These are phyloP conservation scores for Astreopora myriophthalma DNA, from an alignment of 64 coral and sea anemone genomes.

Conservation along the genomic window DNA sequence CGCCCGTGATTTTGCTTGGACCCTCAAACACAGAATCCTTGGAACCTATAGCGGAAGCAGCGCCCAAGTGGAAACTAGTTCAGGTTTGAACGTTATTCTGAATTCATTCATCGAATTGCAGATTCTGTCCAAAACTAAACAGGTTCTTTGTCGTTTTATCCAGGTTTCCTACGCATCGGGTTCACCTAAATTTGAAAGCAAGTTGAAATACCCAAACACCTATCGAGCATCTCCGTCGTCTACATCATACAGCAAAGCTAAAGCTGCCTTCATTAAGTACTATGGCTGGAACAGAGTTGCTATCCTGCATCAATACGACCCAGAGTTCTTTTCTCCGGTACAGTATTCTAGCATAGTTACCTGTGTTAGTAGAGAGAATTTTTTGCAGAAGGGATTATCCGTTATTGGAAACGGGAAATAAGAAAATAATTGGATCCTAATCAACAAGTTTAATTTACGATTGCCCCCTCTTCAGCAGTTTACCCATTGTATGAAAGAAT, in stretches of 20 bases:
- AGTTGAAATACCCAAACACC: conserved; percentile 10
- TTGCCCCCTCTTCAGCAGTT: no score
- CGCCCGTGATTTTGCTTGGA: conserved; percentile 46
- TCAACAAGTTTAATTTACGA: no score
- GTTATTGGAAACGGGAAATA: no score
- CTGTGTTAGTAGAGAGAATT: neutral
- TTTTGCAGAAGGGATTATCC: no score
- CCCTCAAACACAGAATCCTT: conserved; percentile 38
- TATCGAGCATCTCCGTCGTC: conserved; percentile 79
- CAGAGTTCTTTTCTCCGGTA: conserved; percentile 88
- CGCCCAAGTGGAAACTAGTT: conserved; percentile 9
- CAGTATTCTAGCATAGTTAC: neutral
- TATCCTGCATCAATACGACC: conserved; percentile 82
- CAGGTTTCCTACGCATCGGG: conserved; percentile 60
- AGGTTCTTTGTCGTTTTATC: neutral
- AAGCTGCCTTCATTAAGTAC: conserved; percentile 80
- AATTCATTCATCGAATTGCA: no score
- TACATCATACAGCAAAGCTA: conserved; percentile 75
- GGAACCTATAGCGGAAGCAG: conserved; percentile 60
- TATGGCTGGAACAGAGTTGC: conserved; percentile 90
- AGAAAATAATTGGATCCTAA: no score
- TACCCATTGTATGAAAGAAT: no score
- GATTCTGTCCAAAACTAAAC: no score
- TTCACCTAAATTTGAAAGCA: conserved; percentile 28
- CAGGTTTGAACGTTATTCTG: conserved; percentile 1